Base-by-base conservation (phyloP, 1,140 invertebrate species). In the Calliphora vicina region DNA sequence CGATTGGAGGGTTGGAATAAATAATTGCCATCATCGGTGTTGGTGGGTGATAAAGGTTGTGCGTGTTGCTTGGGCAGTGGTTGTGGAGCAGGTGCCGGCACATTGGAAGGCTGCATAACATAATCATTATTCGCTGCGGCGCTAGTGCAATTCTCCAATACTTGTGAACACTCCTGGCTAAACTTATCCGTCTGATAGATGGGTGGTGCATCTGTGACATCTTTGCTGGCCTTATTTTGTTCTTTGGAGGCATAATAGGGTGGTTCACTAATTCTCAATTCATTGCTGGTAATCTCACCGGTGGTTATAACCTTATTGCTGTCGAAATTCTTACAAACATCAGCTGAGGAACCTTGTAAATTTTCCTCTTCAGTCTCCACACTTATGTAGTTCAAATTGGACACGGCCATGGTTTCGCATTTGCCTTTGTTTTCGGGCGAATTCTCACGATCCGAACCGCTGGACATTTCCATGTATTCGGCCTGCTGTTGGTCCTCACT, bases 1-100 rank as follows among this genome's bases (percentile, higher is more conserved):
- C 92, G 92, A 84, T 93, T 93, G 0, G 93, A 93, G 9, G 93
- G 93, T 86, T 93, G 93, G 15, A 93, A 91, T 84, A 93, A 85
- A 84, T 93, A 93, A 84, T 93, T 92, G 83, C 88, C 88, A 84
- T 90, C 87, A 43, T 89, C 87, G 8, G 81, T 67, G 45, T 67
- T 72, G 76, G 12, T 67, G 23, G 74, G 15, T 12, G 50, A 10
- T n/a, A 76, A 17, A 1, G 71, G 15, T 50, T 57, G 78, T 10
- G 89, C 87, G 3, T 50, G 45, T 12, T 50, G 45, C 45, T 35
- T 35, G 35, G 1, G 89, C 87, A 43, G 88, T 87, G 43, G 87
- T 87, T 26, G 89, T 13, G 72, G 1, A 12, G 73, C 10, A 1
- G 78, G 15, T 10, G 88, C 84, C 2, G 89, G 89, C 43, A 90